Evolutionary conservation across 2,888 invertebrate genomes (phyloP), one percentile per base, ranked within the genome.

Genomic region (Branchipolynoe longqiensis): DNA sequence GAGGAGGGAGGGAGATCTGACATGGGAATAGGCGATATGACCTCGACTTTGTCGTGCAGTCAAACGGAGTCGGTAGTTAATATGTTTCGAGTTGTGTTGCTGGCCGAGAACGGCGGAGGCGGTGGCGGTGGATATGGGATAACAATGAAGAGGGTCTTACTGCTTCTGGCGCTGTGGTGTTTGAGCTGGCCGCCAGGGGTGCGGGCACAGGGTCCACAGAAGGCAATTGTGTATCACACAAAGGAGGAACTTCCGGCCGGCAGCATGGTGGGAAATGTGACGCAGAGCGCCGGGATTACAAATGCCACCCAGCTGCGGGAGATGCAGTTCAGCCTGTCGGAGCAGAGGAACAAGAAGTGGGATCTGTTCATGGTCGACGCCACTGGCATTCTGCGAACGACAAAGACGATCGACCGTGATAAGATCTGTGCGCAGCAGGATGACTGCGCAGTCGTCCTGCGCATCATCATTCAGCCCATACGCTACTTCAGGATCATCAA

Each of bases 401-500:
- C 86, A 14, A 28, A 84, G 33, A 40, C 56, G 22, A 64, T 88
- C 6, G 88, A 88, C 78, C 25, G 88, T 31, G 88, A 88, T 31
- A 58, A 31, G 56, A 64, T 88, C 56, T 88, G 88, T 38, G 25
- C 84, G 94, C 59, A 69, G 25, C 28, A 78, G 33, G 41, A 74
- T 14, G 41, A 58, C 28, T 88, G 87, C 69, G 73, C 78, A n/a
- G 62, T 87, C n/a, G 41, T 59, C 6, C 82, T 88, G 58, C 84
- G 86, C 59, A 81, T 88, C 4, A 82, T 84, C 33, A 84, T 88
- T 48, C 85, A 86, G 56, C 88, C 87, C 18, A 64, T 86, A 78
- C 90, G 8, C 56, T 87, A 87, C 69, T 88, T 90, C 22, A 85
- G 88, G 40, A 86, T 91, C 18, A 88, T 92, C 58, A 89, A 90